A percentile compares a stretch with the other conserved stretches of the same genome.
Evolutionary conservation across 2,113 vertebrate genomes (phyloP).

Genomic region (Mobula birostris): DNA sequence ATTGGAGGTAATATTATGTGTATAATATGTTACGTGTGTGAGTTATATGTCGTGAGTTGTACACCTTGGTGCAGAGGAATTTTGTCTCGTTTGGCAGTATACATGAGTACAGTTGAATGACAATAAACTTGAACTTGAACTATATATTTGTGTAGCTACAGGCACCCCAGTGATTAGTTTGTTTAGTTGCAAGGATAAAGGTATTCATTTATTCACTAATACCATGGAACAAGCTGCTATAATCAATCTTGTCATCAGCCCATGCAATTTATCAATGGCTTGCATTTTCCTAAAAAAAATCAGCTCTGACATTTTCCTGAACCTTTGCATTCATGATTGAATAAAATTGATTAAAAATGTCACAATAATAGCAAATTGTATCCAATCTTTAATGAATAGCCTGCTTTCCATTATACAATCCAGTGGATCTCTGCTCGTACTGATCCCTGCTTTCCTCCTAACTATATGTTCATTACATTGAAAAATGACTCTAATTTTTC

Average conservation of each 20-base stretch:
- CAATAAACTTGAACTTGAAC: too few species aligned
- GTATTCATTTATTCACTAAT: not conserved
- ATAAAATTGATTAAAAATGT: constrained; percentile 15
- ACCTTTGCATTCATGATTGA: not conserved
- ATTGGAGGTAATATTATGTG: too few species aligned
- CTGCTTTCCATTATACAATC: not conserved
- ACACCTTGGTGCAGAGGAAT: too few species aligned
- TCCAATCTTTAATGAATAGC: not conserved
- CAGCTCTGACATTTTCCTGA: not conserved
- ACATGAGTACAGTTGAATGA: too few species aligned
- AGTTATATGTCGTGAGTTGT: too few species aligned
- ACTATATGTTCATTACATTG: constrained; percentile 8
- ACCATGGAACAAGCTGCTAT: not conserved
- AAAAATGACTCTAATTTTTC: not conserved
- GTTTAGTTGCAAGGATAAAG: not conserved
- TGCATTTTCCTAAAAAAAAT: not conserved
- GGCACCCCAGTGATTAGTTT: not conserved
- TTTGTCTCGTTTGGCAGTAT: too few species aligned
- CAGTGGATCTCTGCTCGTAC: not conserved
- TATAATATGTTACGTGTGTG: too few species aligned
- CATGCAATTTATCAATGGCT: not conserved
- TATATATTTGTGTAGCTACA: not conserved
- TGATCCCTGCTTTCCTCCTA: not conserved
- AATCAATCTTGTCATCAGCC: not conserved
- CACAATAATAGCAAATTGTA: not conserved